Evolutionary conservation across 2,113 vertebrate species (phyloP).

Genomic region (Aviceda subcristata): DNA sequence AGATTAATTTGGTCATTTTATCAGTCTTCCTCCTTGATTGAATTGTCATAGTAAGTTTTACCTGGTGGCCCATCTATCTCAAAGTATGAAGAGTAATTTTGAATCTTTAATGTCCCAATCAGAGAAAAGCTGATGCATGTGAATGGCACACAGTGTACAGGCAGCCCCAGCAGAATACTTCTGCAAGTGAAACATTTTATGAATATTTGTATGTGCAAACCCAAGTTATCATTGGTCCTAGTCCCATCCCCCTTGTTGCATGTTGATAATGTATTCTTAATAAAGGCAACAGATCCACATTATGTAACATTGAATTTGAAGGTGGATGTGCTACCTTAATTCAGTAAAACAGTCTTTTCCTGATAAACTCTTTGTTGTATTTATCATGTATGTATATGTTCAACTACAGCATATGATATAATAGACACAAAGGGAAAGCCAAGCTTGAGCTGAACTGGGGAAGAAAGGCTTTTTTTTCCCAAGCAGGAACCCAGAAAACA

Average conservation of each 20-base stretch:
- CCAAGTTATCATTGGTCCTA: background rate
- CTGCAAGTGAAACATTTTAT: background rate
- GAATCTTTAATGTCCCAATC: background rate
- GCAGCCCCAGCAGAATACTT: background rate
- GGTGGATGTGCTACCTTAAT: background rate
- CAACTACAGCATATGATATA: background rate
- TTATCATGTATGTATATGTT: background rate
- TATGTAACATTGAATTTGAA: background rate
- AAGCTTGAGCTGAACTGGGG: background rate
- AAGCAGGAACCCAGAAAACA: background rate
- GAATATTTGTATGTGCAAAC: background rate
- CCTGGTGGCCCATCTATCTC: background rate
- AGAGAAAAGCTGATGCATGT: background rate
- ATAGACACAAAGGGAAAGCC: background rate
- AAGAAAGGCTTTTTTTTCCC: background rate
- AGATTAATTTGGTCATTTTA: background rate
- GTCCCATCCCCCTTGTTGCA: background rate
- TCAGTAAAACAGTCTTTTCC: background rate
- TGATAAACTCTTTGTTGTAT: background rate
- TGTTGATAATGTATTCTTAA: background rate
- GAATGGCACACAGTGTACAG: background rate
- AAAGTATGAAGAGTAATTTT: background rate
- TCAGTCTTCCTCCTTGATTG: background rate
- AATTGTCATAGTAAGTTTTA: background rate
- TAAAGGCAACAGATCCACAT: background rate